Conservation (phyloP, 2,888 invertebrate genomes). For the Eupelmus urozonus region DNA sequence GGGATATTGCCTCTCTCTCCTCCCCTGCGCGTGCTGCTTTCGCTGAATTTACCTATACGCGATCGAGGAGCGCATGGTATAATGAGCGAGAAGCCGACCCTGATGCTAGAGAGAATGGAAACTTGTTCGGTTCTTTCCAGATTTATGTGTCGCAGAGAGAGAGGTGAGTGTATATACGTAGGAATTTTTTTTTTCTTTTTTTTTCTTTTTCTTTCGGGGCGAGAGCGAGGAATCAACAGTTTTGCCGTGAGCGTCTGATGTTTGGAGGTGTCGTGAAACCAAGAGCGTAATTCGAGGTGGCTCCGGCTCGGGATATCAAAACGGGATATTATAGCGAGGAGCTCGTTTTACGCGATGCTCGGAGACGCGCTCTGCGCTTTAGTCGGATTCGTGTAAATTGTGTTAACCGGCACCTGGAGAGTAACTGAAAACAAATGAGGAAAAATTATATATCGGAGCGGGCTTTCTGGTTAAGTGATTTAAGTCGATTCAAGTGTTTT, state of each 20-base stretch:
- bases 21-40: neutral
- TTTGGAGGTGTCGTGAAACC: neutral
- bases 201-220: neutral
- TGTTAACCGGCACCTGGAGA: too few species aligned
- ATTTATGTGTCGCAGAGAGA: neutral
- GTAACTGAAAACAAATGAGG: too few species aligned
- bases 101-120: neutral
- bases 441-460: too few species aligned
- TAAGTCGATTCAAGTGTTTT: too few species aligned
- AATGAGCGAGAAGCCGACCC: constrained; percentile 5
- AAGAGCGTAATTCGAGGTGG: neutral
- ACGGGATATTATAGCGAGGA: neutral
- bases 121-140: too few species aligned
- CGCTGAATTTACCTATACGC: too few species aligned
- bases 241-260: neutral
- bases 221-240: neutral
- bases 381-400: too few species aligned
- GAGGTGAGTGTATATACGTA: too few species aligned
- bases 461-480: too few species aligned
- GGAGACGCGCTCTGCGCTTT: neutral
- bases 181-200: constrained; percentile 6
- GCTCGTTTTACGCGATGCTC: constrained; percentile 1
- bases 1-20: neutral
- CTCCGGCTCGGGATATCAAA: constrained; percentile 5
- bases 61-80: too few species aligned